These are phyloP conservation scores for Platalea minor DNA, from an alignment of 2,797 vertebrate species.

Conservation along the genomic window DNA sequence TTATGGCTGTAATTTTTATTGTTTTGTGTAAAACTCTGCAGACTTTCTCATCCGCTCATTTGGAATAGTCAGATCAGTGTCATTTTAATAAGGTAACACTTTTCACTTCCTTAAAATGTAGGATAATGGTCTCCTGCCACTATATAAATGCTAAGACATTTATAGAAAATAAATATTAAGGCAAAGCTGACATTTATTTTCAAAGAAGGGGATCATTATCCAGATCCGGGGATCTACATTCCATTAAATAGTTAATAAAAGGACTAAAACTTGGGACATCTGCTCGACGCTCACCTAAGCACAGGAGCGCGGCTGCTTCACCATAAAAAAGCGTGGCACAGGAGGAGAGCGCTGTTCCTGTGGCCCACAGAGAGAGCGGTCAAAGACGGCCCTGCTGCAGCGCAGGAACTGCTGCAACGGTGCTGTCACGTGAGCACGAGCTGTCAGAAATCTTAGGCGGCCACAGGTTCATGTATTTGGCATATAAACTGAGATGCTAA, in stretches of 20 bases:
- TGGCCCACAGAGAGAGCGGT: neutral
- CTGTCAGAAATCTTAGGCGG: neutral
- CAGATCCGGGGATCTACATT: slow-evolving; percentile 56
- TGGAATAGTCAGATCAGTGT: slow-evolving; percentile 63
- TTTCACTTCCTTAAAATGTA: slow-evolving; percentile 56
- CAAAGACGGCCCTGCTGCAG: neutral
- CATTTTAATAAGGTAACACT: slow-evolving; percentile 82
- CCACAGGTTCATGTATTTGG: neutral
- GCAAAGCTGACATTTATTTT: slow-evolving; percentile 80
- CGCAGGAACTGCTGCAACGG: neutral
- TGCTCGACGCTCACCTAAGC: neutral
- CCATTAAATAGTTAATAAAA: slow-evolving; percentile 36
- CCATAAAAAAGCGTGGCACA: neutral
- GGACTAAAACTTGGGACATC: neutral
- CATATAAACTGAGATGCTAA: neutral
- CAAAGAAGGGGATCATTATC: slow-evolving; percentile 70
- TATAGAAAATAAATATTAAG: slow-evolving; percentile 80
- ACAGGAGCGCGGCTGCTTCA: neutral
- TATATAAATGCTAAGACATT: slow-evolving; percentile 76
- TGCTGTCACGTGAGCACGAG: neutral
- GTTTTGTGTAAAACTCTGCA: slow-evolving; percentile 70
- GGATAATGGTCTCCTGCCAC: slow-evolving; percentile 68
- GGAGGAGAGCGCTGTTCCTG: neutral
- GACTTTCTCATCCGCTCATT: slow-evolving; percentile 61
- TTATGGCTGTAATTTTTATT: slow-evolving; percentile 67